Base-by-base conservation (phyloP, 35 echinoderm and acorn worm species). In the Eucidaris tribuloides region DNA sequence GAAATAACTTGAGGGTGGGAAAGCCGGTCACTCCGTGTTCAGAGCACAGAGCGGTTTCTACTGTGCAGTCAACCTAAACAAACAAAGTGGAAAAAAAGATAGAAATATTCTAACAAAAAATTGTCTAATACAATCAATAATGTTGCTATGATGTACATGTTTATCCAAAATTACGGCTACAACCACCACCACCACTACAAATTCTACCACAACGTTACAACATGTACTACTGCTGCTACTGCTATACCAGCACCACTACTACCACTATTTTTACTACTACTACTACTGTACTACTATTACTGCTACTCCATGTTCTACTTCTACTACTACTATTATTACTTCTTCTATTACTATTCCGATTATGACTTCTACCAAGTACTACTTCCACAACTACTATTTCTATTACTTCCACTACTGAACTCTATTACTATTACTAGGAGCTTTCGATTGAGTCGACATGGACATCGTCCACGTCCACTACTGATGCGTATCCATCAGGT, bases 1-100 rank as follows among this genome's bases (percentile, higher is more conserved):
- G 68, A 62, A 84, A 92, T 36, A 92, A 86, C 83, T 92, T 92
- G 22, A 92, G 62, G 2, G 89, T 92, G 24, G 89, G 89, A 54
- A 86, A 92, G 4, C 89, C 89, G 40, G 60, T 76, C 2, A 92
- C 89, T 0, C 78, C 83, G 40, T 92, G 57, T 0, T 80, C 77
- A 31, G 66, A 61, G 22, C 89, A 92, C 17, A 92, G 43, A 30
- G 65, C 42, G 20, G 77, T 92, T 50, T 92, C 83, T 1, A 42
- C 65, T 27, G 83, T 92, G 30, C 89, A 92, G 32, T 92, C 89
- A 61, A 92, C 89, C 89, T 92, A 64, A 0, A 32, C 7, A 49
- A 62, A 76, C 34, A 24, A 19, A 20, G 1, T 46, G 4, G 14
- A 5, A 55, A 25, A 84, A 62, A 28, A 32, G 41, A 84, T 28